A percentile compares a stretch with the other conserved stretches of the same genome.
phyloP scores from a whole-genome alignment of 2,797 vertebrate genomes.

The Chaetophractus vellerosus region DNA sequence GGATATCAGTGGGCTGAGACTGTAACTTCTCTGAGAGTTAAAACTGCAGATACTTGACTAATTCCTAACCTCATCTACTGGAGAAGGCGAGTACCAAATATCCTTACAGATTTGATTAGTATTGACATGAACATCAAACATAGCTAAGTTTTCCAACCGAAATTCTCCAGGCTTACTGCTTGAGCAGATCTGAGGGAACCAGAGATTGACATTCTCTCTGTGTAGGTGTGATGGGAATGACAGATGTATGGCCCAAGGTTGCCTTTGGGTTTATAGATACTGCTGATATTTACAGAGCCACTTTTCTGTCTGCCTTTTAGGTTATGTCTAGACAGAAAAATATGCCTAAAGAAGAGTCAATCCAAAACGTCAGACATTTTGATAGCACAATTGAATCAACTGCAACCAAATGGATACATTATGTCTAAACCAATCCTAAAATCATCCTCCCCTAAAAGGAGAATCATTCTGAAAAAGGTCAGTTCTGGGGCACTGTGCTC shows the following conservation, averaged over 20 bases:
- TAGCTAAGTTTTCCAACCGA: background rate
- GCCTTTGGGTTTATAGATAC: constrained; percentile 49
- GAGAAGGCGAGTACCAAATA: constrained; percentile 25
- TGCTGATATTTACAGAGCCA: constrained; percentile 57
- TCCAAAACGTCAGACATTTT: constrained; percentile 66
- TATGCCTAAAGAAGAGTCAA: constrained; percentile 45
- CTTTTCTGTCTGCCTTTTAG: constrained; percentile 70
- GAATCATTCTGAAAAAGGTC: constrained; percentile 70
- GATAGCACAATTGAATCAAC: constrained; percentile 76
- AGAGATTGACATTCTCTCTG: background rate
- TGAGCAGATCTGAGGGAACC: background rate
- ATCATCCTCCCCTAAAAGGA: constrained; percentile 30
- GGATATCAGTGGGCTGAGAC: background rate
- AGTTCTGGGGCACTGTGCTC: constrained; percentile 14
- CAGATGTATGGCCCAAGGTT: constrained; percentile 8
- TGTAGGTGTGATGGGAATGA: background rate
- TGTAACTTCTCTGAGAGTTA: background rate
- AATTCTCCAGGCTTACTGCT: background rate
- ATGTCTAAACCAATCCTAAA: constrained; percentile 63
- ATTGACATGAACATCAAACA: background rate
- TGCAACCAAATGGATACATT: constrained; percentile 44
- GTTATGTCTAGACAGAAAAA: constrained; percentile 79
- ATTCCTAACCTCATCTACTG: background rate
- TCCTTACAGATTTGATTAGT: background rate
- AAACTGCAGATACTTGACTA: background rate